phyloP scores from a whole-genome alignment of 2,113 vertebrate genomes.

The Quiscalus mexicanus region DNA sequence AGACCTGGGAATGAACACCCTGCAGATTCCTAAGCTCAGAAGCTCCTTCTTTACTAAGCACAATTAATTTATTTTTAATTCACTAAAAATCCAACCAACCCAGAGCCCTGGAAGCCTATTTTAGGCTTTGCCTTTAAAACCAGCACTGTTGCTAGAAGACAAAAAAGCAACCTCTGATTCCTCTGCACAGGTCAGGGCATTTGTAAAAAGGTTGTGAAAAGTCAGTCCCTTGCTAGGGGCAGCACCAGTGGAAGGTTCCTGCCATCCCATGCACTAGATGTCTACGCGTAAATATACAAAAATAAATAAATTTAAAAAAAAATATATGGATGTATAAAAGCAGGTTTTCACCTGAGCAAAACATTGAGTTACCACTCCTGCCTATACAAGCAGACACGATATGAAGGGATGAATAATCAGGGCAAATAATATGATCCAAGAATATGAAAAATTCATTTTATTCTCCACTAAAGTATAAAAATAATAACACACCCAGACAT shows the following conservation, averaged over 20 bases:
- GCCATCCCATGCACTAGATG: not conserved
- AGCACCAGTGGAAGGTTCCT: not conserved
- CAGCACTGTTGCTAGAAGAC: not conserved
- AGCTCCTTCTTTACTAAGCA: not conserved
- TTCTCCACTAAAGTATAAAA: conserved; percentile 1
- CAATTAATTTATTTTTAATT: not conserved
- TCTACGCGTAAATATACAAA: not conserved
- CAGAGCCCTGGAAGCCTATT: not conserved
- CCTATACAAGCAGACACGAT: not conserved
- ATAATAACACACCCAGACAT: not conserved
- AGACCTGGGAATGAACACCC: not conserved
- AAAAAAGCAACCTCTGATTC: not conserved
- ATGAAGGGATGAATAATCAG: not conserved
- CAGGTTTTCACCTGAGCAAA: conserved; percentile 12
- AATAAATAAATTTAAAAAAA: not conserved
- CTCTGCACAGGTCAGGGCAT: not conserved
- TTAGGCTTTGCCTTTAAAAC: not conserved
- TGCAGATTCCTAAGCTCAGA: not conserved
- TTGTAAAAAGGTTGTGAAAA: not conserved
- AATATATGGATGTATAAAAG: not conserved
- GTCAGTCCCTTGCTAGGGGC: not conserved
- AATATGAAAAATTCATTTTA: not conserved
- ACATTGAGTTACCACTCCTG: not conserved
- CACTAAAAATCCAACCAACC: not conserved
- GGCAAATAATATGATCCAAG: not conserved